These are phyloP conservation scores for Adoxophyes honmai DNA, from an alignment of 1,140 invertebrate species.

Conservation along the genomic window DNA sequence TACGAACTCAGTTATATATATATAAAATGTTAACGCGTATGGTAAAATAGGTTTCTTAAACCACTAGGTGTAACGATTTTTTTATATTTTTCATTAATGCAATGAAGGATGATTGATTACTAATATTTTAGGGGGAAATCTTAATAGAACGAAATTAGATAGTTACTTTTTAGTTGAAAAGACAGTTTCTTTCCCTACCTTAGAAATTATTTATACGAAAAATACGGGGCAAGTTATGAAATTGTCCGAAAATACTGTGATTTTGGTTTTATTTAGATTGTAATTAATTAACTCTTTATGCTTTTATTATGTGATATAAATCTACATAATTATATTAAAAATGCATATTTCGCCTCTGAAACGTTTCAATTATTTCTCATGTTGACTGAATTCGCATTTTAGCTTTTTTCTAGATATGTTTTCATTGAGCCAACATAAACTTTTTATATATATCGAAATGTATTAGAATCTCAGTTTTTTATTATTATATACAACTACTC, in stretches of 20 bases:
- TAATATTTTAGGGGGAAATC: constrained; percentile 53
- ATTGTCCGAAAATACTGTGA: constrained; percentile 68
- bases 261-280: constrained; percentile 73
- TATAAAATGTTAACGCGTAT: constrained; percentile 70
- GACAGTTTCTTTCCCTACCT: constrained; percentile 62
- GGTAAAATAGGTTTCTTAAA: constrained; percentile 73
- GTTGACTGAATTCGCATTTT: constrained; percentile 57
- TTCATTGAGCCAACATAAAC: constrained; percentile 22
- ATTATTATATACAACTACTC: constrained; percentile 29
- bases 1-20: constrained; percentile 59
- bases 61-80: constrained; percentile 65
- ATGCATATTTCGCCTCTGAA: constrained; percentile 46
- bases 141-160: constrained; percentile 54
- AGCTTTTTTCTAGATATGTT: constrained; percentile 46
- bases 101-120: constrained; percentile 66
- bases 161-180: constrained; percentile 66
- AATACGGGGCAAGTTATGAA: constrained; percentile 57
- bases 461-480: constrained; percentile 30
- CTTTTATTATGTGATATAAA: constrained; percentile 70
- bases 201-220: constrained; percentile 70
- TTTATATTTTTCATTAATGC: constrained; percentile 72
- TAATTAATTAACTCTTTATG: constrained; percentile 65
- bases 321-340: constrained; percentile 51
- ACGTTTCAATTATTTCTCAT: constrained; percentile 32
- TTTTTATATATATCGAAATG: constrained; percentile 17